Evolutionary conservation across 2,113 vertebrate genomes (phyloP).

Genomic region (Tympanuchus pallidicinctus): DNA sequence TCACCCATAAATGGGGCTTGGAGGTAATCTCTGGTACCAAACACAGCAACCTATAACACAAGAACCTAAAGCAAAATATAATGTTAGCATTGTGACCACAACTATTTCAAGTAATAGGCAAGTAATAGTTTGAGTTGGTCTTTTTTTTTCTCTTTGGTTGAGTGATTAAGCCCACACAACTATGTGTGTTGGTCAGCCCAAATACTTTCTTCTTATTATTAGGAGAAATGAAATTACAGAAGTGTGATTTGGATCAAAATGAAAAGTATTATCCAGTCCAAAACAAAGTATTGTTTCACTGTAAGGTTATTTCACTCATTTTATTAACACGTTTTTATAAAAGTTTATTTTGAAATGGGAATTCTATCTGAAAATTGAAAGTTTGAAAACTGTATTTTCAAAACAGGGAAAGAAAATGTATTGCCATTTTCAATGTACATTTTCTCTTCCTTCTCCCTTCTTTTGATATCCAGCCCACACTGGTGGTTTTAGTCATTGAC

Average conservation of each 20-base stretch:
- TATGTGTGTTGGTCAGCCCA: neutral
- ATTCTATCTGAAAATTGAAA: neutral
- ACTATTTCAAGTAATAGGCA: neutral
- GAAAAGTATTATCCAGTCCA: neutral
- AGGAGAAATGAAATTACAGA: neutral
- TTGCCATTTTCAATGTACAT: neutral
- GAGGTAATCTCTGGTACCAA: neutral
- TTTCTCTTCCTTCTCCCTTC: neutral
- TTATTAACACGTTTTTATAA: neutral
- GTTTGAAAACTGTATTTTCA: neutral
- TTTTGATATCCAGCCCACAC: neutral
- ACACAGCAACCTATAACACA: neutral
- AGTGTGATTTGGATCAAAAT: neutral
- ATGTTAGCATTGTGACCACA: neutral
- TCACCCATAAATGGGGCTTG: rapidly evolving
- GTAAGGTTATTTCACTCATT: neutral
- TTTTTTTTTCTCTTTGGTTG: neutral
- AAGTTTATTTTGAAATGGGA: neutral
- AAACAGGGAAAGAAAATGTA: neutral
- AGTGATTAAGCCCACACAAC: neutral
- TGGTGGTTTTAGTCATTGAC: neutral
- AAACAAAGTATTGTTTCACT: neutral
- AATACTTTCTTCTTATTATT: neutral
- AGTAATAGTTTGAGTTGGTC: neutral
- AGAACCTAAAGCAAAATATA: neutral